Base-by-base conservation (phyloP, 2,888 invertebrate species). In the Hypercompe scribonia region DNA sequence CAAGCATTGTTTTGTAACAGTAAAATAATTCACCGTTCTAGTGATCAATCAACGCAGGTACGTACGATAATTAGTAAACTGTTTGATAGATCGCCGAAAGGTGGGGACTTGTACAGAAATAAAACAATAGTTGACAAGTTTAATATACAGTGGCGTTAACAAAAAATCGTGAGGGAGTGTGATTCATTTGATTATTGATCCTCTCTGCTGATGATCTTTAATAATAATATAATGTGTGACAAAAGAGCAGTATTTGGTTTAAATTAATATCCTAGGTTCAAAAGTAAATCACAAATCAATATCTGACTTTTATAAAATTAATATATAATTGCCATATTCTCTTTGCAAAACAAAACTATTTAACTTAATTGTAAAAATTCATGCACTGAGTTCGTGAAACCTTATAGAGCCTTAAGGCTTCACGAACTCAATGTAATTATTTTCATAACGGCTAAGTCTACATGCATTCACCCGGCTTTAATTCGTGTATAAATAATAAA, bases 21-120 rank as follows among this genome's bases (percentile, higher is more conserved):
- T 61, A 74, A 69, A 66, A 33, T 31, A 63, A 71, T 75, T 75
- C 39, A 67, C 74, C 70, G 70, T 76, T 68, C 58, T 78, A 50
- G 77, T 80, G 74, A 81, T 81, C 76, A 83, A 81, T 81, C 81
- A 81, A 76, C 72, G 66, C 11, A 33, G 46, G 74, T 76, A 80
- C 81, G 83, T 78, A 81, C 75, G 36, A 58, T 81, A 83, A 81
- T 81, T 83, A 81, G 76, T 65, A 74, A 78, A 81, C 77, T 76
- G 63, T 71, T 76, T 81, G 82, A 83, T 81, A 83, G 81, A 83
- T 81, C 78, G 73, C 81, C 72, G 76, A 72, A 80, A 81, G 78
- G 76, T 72, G 73, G 69, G 50, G 54, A 63, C 63, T 64, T 68
- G 71, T 63, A 61, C 68, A 70, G 78, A 76, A 82, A 81, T 81